Percentiles rank a stretch among this genome's conserved stretches.
Evolutionary conservation across 1,140 invertebrate species (phyloP).

Genomic region (Caenorhabditis elegans): WBcel235 BX284606.5:13335501-13336000

Average conservation of each 20-base stretch:
- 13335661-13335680: too few relatives aligned
- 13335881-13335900: slow-evolving; percentile 29
- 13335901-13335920: slow-evolving; percentile 10
- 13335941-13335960: slow-evolving; percentile 27
- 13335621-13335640: too few relatives aligned
- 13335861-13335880: not conserved
- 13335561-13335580: too few relatives aligned
- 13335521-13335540: too few relatives aligned
- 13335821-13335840: slow-evolving; percentile 39
- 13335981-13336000: not conserved
- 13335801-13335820: slow-evolving; percentile 3
- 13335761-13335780: slow-evolving; percentile 33
- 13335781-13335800: slow-evolving; percentile 21
- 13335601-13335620: too few relatives aligned
- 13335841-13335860: not conserved
- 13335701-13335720: not conserved
- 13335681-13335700: too few relatives aligned
- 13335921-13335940: slow-evolving; percentile 16
- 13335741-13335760: slow-evolving; percentile 27
- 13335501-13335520: too few relatives aligned
- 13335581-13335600: too few relatives aligned
- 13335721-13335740: slow-evolving; percentile 27
- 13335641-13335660: too few relatives aligned
- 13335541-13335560: too few relatives aligned
- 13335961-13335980: slow-evolving; percentile 34